Evolutionary conservation across 2,797 vertebrate species (phyloP), one percentile per base, ranked within the genome.

Genomic region (Sebastes paucispinis): DNA sequence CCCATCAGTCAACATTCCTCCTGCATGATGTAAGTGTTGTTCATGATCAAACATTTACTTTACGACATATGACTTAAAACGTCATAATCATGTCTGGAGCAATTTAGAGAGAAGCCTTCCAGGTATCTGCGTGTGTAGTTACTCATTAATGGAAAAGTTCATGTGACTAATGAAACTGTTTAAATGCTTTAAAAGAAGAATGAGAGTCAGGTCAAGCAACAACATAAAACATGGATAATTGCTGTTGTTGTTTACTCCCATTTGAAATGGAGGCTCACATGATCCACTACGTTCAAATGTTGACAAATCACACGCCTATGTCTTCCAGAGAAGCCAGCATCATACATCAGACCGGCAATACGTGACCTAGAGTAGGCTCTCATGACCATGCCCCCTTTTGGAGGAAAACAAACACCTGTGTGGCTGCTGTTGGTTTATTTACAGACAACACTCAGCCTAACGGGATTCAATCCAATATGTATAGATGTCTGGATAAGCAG

Each of bases 1-100:
- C 80, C 73, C 74, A 84, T 73, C 77, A 9, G 84, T 74, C 91
- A 27, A 71, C 94, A 95, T 96, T 96, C 93, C 87, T 87, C 8
- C 1, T 20, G 2, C 2, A 18, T 92, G 84, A 86, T 60, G 83
- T 20, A 91, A 92, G 20, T 68, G 83, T 80, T 88, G 71, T 59
- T 84, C 71, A 18, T 12, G 27, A 76, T 88, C 59, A 88, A 88
- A 90, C 71, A 91, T 90, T 91, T 75, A 79, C 43, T 50, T 50
- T 50, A 31, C 59, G 52, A 74, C 27, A 62, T 75, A 64, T 84
- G 74, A 85, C 69, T 90, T 69, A n/a, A 70, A 68, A 81, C 77
- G 77, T 79, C 29, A 66, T 78, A 72, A 84, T 34, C 16, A 50
- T 31, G 87, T 89, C 86, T 87, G 14, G 52, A 77, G 34, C 12